Percentiles rank a stretch among this genome's conserved stretches.
phyloP scores from a whole-genome alignment of 2,113 vertebrate species.

The Hirundichthys speculiger region DNA sequence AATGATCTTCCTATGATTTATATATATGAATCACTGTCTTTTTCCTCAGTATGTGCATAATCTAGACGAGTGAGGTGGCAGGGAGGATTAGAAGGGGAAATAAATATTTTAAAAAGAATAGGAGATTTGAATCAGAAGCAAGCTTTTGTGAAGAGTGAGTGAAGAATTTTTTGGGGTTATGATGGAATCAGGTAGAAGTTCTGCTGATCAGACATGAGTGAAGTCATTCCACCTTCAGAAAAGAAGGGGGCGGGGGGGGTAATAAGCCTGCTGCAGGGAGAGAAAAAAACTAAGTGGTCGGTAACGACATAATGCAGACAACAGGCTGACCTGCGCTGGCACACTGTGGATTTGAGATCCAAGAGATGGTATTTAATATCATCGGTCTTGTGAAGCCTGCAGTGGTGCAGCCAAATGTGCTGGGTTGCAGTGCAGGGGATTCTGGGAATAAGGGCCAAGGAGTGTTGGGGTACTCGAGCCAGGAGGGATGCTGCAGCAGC shows the following conservation, averaged over 20 bases:
- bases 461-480: slow-evolving; percentile 59
- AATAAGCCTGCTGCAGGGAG: slow-evolving; percentile 56
- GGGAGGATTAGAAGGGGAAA: not conserved
- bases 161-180: slow-evolving; percentile 8
- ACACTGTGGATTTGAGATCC: slow-evolving; percentile 28
- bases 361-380: slow-evolving; percentile 32
- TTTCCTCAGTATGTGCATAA: not conserved
- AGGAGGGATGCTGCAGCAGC: slow-evolving; percentile 66
- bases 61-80: not conserved
- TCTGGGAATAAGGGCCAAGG: slow-evolving; percentile 52
- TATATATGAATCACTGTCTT: no score
- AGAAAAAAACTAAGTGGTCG: slow-evolving; percentile 60
- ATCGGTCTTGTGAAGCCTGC: slow-evolving; percentile 39
- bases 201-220: slow-evolving; percentile 28
- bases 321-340: slow-evolving; percentile 34
- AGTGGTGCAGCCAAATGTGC: slow-evolving; percentile 19
- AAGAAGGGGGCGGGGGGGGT: not conserved
- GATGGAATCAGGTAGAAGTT: slow-evolving; percentile 26
- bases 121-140: slow-evolving; percentile 25
- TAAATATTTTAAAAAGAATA: no score
- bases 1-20: no score
- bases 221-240: slow-evolving; percentile 10
- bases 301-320: slow-evolving; percentile 70
- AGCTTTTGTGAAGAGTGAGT: not conserved
- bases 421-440: not conserved